Evolutionary conservation across 2,113 vertebrate genomes (phyloP).

Genomic region (Vulpes lagopus): DNA sequence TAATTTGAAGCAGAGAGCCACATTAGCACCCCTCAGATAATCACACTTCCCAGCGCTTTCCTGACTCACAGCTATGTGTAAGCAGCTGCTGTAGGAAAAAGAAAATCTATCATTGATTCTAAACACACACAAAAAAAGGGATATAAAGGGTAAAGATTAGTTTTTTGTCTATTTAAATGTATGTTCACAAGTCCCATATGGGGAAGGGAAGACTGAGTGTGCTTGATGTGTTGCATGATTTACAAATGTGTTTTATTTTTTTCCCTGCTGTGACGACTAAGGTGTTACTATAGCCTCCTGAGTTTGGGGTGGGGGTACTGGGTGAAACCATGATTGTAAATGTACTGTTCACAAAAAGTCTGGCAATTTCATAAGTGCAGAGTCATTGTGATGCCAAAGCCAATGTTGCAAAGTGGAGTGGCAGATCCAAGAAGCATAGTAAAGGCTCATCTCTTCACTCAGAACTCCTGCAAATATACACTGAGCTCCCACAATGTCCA

Average conservation of each 20-base stretch:
- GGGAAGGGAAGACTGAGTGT: constrained; percentile 6
- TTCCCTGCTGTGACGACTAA: not conserved
- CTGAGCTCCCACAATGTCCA: not conserved
- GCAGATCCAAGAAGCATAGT: not conserved
- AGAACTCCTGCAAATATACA: not conserved
- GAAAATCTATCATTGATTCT: constrained; percentile 50
- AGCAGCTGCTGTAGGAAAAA: constrained; percentile 38
- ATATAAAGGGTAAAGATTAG: not conserved
- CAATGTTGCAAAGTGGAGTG: not conserved
- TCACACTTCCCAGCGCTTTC: not conserved
- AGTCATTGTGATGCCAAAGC: not conserved
- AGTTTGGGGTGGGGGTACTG: not conserved
- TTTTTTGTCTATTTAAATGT: constrained; percentile 57
- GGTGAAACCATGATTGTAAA: constrained; percentile 29
- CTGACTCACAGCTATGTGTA: not conserved
- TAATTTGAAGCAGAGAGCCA: not conserved
- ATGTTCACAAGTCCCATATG: constrained; percentile 19
- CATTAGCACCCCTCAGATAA: not conserved
- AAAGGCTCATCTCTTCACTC: not conserved
- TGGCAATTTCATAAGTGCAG: not conserved
- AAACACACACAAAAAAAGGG: constrained; percentile 29
- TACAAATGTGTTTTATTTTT: constrained; percentile 9
- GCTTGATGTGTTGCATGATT: not conserved
- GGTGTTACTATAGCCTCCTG: constrained; percentile 57
- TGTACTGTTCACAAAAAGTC: not conserved